Evolutionary conservation across 1,140 invertebrate species (phyloP), one percentile per base, ranked within the genome.

Genomic region (Polyergus mexicanus): DNA sequence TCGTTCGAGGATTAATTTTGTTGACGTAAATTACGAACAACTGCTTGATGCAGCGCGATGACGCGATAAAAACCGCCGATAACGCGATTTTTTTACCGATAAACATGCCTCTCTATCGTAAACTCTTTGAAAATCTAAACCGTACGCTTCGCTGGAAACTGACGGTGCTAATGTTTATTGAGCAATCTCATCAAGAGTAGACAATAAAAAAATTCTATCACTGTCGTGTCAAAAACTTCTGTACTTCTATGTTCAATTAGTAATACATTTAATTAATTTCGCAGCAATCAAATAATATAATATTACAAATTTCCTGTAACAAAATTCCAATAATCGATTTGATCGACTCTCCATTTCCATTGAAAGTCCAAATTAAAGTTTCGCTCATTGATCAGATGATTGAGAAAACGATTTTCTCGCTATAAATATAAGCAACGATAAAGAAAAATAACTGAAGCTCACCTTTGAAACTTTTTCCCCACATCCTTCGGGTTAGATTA

Each of bases 381-480:
- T 8, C 56, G n/a, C 11, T n/a, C 32, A 4, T 32, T 32, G 32
- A n/a, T 32, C n/a, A 41, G 22, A 35, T 65, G 44, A 35, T 51
- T n/a, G 41, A 22, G 60, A n/a, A 62, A 19, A 71, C 41, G 35
- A 11, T 11, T 60, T 4, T 51, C 11, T 47, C n/a, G 38, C 22
- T 58, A 41, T 44, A 62, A 72, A 62, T 35, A 5, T 35, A 75
- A 58, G 8, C 6, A 44, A 63, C 5, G n/a, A 60, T 47, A 13
- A 10, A 58, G 2, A 6, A 13, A 54, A 58, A 47, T 72, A 22
- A 11, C n/a, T 54, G 35, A 72, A 44, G 6, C 38, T 65, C 92
- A 97, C 98, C 98, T 95, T 96, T 96, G 95, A 98, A 98, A 19
- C 97, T 98, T 83, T 97, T 96, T 86, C 98, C 98, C 98, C 98